Base-by-base conservation (phyloP, 2,113 vertebrate species). In the Setophaga kirtlandii region DNA sequence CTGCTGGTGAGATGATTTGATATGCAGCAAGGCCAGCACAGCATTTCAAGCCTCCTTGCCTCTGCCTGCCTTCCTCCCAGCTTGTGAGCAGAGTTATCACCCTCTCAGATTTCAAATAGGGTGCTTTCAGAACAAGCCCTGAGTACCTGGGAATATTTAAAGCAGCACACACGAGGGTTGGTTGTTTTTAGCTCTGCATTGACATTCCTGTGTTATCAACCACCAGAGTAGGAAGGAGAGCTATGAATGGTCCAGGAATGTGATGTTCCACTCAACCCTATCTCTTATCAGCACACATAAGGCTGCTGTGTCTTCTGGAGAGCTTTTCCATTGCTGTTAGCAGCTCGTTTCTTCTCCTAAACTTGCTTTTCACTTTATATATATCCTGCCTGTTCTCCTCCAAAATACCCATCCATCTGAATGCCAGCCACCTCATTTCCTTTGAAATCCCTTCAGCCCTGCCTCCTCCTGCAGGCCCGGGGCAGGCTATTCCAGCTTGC, bases 161-260 rank as follows among this genome's bases (percentile, higher is more conserved):
- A 91, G 75, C 71, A 60, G 58, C 75, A 80, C 42, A 85, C 25
- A 47, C 21, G 74, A 95, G 64, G 33, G 9, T 3, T 62, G 20
- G 10, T 27, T 69, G 89, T 93, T 94, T 95, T 97, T 47, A 96
- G 88, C 67, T 94, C 83, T 88, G 52, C 88, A 83, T 68, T 96
- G 97, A 94, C 94, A 96, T 96, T 97, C 95, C 90, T 67, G 58
- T 81, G 78, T 96, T 97, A 97, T 96, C 95, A 59, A 73, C 65
- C 56, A 90, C 71, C 41, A 77, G 88, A 91, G 71, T 80, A 60
- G 81, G 71, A 86, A 93, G 60, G 82, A 95, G 90, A 88, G 90
- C 74, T 3, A 23, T 59, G 71, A 96, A 81, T 41, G 35, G 82
- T 55, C 80, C 68, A 81, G 87, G 84, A 94, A 96, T 96, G 88